These are phyloP conservation scores for Terebella lapidaria DNA, from an alignment of 2,888 invertebrate species.

Conservation along the genomic window DNA sequence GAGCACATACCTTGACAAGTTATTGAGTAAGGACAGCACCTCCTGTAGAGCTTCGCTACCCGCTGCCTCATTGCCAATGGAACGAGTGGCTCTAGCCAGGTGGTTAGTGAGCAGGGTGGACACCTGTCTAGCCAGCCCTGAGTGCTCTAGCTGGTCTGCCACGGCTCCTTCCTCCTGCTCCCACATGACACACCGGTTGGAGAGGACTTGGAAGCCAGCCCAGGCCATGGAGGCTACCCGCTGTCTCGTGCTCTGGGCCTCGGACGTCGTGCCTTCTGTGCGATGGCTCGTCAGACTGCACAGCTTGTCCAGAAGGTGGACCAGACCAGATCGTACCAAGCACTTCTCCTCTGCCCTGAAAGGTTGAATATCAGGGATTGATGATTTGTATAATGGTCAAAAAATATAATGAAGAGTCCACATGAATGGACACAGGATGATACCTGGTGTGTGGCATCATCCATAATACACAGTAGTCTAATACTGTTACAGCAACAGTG, in stretches of 20 bases:
- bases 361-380: too few species aligned
- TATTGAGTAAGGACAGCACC: constrained; percentile 49
- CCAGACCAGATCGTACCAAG: constrained; percentile 50
- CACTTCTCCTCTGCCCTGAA: constrained; percentile 50
- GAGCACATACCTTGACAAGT: constrained; percentile 44
- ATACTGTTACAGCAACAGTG: too few species aligned
- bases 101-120: constrained; percentile 51
- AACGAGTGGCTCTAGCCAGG: constrained; percentile 51
- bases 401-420: background rate
- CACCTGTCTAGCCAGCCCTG: constrained; percentile 51
- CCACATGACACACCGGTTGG: constrained; percentile 52
- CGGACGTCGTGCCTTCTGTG: constrained; percentile 22
- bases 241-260: constrained; percentile 38
- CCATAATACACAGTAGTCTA: background rate
- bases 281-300: constrained; percentile 47
- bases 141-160: constrained; percentile 47
- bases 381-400: too few species aligned
- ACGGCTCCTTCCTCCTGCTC: constrained; percentile 45
- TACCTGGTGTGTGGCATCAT: background rate
- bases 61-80: constrained; percentile 46
- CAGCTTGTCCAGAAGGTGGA: constrained; percentile 49
- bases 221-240: constrained; percentile 52
- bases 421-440: background rate
- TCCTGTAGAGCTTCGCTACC: constrained; percentile 52
- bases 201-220: constrained; percentile 54